Evolutionary conservation across 2,797 vertebrate genomes (phyloP), one percentile per base, ranked within the genome.

Genomic region (Premnoplex brunnescens): DNA sequence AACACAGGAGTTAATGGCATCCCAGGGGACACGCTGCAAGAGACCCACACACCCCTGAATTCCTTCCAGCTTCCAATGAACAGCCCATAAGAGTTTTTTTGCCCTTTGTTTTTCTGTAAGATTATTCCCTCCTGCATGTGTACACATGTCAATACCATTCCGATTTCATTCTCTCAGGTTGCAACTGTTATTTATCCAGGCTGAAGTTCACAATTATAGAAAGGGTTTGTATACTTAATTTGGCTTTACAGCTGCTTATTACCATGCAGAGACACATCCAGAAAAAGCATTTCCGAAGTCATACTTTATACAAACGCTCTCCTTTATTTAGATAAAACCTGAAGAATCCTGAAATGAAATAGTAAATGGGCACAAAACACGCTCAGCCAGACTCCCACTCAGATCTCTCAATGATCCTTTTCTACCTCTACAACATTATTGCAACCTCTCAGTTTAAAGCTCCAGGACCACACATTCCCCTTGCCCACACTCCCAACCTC

Each of bases 311-410:
- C 32, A 88, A 78, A 73, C 7, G 36, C 32, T 66, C 62, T 75
- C 77, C 15, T 90, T 24, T 85, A 83, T 84, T 93, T 93, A 92
- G 78, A 51, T 34, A 89, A 92, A 92, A 12, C 27, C 30, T 58
- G 26, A 91, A 87, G 27, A 91, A 59, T 37, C 56, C 49, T 39
- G 27, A 88, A 90, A 91, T 77, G 49, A 95, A 81, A 77, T 5
- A 55, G 49, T 37, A 88, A 73, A 72, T 2, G 19, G 63, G 66
- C 54, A 85, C 8, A 88, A 81, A 83, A 52, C 46, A 73, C 6
- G 34, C 46, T 75, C 85, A 92, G 55, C 44, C 59, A 67, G 55
- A n/a, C 63, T 71, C 93, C 79, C 73, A 64, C 84, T 92, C 55
- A 17, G 14, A 5, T 39, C 48, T 17, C 43, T 37, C 62, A 64